A percentile compares a stretch with the other conserved stretches of the same genome.
Conservation (phyloP, 2,888 invertebrate genomes). For the Meghimatium bilineatum region DNA sequence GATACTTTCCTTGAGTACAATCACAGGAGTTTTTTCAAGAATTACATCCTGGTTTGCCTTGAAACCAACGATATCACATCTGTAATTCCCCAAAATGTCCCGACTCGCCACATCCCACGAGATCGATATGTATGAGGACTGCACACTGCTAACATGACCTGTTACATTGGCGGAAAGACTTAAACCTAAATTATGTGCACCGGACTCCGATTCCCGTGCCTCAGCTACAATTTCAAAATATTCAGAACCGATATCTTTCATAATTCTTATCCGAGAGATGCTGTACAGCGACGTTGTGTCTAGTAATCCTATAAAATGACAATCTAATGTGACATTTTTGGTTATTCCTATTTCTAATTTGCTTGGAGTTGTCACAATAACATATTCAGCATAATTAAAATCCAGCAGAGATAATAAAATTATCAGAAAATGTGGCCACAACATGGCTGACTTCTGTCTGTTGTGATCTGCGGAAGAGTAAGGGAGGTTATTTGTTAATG, state of each 20-base stretch:
- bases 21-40: neutral
- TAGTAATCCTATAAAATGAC: neutral
- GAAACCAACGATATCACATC: slow-evolving; percentile 30
- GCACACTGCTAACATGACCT: neutral
- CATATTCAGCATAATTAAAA: neutral
- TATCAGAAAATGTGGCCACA: neutral
- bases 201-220: neutral
- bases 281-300: neutral
- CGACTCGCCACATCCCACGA: neutral
- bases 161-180: neutral
- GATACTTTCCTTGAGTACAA: neutral
- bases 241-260: neutral
- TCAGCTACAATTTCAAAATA: neutral
- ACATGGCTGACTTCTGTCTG: neutral
- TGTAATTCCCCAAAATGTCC: slow-evolving; percentile 9
- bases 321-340: neutral
- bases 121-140: neutral
- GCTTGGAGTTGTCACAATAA: neutral
- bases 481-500: too few species aligned
- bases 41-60: neutral
- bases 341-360: slow-evolving; percentile 12
- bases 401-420: neutral
- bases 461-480: neutral
- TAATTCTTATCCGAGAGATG: neutral
- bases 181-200: neutral